Conservation (phyloP, 2,797 vertebrate species). For the Chiloscyllium punctatum region DNA sequence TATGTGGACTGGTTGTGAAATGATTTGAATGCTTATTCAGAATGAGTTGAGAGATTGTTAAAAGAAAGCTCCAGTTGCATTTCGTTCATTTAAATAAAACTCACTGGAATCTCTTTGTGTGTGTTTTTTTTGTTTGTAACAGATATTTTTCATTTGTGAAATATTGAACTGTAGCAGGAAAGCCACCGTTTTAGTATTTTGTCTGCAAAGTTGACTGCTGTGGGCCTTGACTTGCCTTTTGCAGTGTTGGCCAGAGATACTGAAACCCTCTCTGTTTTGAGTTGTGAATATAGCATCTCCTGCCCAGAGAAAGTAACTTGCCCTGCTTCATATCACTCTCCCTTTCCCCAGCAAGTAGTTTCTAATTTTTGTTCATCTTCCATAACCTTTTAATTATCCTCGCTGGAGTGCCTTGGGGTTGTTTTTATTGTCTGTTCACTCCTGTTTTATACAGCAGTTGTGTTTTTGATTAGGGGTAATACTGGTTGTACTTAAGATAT, state of each 20-base stretch:
- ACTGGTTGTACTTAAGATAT: too few species aligned
- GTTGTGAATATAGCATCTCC: neutral
- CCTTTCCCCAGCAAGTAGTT: neutral
- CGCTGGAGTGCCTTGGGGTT: neutral
- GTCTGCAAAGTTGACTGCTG: neutral
- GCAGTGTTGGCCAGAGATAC: neutral
- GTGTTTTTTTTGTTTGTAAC: neutral
- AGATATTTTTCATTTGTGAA: neutral
- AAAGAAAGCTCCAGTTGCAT: slow-evolving; percentile 53
- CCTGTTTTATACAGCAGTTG: neutral
- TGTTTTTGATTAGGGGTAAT: too few species aligned
- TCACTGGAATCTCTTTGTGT: slow-evolving; percentile 76
- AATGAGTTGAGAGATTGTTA: slow-evolving; percentile 35
- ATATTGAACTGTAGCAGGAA: neutral
- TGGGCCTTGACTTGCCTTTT: neutral
- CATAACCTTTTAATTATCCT: neutral
- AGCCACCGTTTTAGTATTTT: neutral
- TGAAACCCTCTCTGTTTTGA: neutral
- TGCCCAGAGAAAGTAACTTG: neutral
- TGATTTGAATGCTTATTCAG: slow-evolving; percentile 34
- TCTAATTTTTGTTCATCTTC: neutral
- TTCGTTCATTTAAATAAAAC: slow-evolving; percentile 84
- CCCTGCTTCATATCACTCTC: neutral
- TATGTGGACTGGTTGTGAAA: slow-evolving; percentile 30
- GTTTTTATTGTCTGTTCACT: neutral